Percentiles rank a stretch among this genome's conserved stretches.
Evolutionary conservation across 2,797 vertebrate species (phyloP).

Genomic region (Intellagama lesueurii): DNA sequence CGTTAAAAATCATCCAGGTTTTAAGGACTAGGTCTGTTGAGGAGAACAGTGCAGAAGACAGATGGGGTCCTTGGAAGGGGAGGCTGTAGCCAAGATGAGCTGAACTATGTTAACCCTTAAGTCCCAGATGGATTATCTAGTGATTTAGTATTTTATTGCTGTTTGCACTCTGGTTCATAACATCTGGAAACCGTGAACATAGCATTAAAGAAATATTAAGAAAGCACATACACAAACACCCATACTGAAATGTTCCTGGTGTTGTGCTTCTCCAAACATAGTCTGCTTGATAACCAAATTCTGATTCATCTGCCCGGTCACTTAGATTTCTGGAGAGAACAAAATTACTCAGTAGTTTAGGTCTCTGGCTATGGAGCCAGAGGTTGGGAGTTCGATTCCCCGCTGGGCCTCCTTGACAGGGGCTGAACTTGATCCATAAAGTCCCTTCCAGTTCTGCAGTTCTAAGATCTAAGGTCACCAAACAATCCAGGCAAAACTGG

Average conservation of each 20-base stretch:
- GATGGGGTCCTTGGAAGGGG: slow-evolving; percentile 4
- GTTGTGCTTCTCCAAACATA: neutral
- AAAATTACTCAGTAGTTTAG: neutral
- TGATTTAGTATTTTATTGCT: slow-evolving; percentile 17
- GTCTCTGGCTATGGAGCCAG: neutral
- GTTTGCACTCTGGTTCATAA: neutral
- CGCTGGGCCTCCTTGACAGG: too few relatives aligned
- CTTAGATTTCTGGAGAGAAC: neutral
- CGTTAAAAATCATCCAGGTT: too few relatives aligned
- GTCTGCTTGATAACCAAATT: neutral
- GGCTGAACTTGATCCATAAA: too few relatives aligned
- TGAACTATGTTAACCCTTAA: neutral
- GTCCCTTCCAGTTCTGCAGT: too few relatives aligned
- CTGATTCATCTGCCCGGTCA: neutral
- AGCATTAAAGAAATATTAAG: neutral
- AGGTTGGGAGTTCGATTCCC: too few relatives aligned
- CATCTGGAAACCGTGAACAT: slow-evolving; percentile 33
- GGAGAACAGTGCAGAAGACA: neutral
- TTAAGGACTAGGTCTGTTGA: neutral
- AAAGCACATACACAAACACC: neutral
- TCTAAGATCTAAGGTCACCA: too few relatives aligned
- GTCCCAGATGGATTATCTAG: slow-evolving; percentile 15
- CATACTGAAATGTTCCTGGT: slow-evolving; percentile 10
- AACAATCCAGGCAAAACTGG: too few relatives aligned
- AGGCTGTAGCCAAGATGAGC: neutral